A percentile compares a stretch with the other conserved stretches of the same genome.
phyloP scores from a whole-genome alignment of 2,113 vertebrate genomes.

The Corythornis madagascariensis region DNA sequence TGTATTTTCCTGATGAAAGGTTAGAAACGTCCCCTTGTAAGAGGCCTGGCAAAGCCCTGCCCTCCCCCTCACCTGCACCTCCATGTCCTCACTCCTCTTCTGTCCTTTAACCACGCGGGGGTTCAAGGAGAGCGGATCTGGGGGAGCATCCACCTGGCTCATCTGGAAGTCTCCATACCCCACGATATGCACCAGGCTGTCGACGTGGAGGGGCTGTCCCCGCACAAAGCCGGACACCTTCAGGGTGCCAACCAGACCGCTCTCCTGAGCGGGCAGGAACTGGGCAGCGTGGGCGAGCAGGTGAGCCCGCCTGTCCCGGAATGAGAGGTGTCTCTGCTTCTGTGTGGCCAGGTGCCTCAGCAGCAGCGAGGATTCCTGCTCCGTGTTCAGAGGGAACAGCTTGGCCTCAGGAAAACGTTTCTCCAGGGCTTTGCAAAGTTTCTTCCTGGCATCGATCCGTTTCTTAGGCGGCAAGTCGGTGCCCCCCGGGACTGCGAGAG shows the following conservation, averaged over 20 bases:
- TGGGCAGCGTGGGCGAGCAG: constrained; percentile 81
- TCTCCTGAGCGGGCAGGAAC: constrained; percentile 78
- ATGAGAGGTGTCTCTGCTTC: constrained; percentile 86
- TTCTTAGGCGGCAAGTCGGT: constrained; percentile 85
- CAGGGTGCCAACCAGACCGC: constrained; percentile 82
- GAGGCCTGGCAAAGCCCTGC: neutral
- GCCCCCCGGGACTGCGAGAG: constrained; percentile 86
- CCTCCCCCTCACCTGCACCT: constrained; percentile 76
- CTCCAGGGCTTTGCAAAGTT: constrained; percentile 83
- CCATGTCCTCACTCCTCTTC: constrained; percentile 74
- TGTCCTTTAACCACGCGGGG: constrained; percentile 60
- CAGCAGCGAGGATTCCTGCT: constrained; percentile 84
- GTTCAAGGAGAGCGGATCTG: constrained; percentile 86
- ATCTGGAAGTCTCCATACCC: constrained; percentile 96
- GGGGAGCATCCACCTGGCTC: constrained; percentile 87
- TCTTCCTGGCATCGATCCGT: constrained; percentile 82
- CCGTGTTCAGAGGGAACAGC: constrained; percentile 83
- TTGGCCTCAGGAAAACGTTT: constrained; percentile 87
- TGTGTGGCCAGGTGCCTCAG: constrained; percentile 88
- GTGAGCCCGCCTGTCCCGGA: constrained; percentile 86
- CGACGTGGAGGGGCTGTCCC: constrained; percentile 82
- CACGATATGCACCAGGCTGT: constrained; percentile 89
- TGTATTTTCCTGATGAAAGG: neutral
- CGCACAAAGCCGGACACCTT: constrained; percentile 91
- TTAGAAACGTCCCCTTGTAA: neutral